Evolutionary conservation across 1,140 invertebrate genomes (phyloP), one percentile per base, ranked within the genome.

Genomic region (Gonioctena quinquepunctata): DNA sequence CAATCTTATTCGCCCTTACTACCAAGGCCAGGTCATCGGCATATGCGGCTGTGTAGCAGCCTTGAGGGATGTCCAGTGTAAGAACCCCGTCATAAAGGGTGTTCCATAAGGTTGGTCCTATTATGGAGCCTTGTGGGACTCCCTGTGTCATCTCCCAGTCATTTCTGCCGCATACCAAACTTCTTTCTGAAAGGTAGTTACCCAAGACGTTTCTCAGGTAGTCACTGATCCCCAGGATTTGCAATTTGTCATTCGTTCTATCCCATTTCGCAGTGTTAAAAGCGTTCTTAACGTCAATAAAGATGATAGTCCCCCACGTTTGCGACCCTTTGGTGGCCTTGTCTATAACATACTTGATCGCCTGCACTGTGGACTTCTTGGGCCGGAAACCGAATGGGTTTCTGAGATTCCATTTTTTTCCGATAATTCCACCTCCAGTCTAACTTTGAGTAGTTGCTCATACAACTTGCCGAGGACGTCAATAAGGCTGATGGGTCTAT

Each of bases 121-220:
- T 59, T 1, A 85, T 78, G 0, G 83, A 85, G 0, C 84, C 84
- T 68, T 86, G 84, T 0, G 84, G 84, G 26, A 84, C 84, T 0
- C 84, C 83, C 49, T 19, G 23, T 7, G 33, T 48, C 21, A 54
- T 27, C 28, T 13, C 11, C 8, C 7, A 6, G 22, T 7, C 22
- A 2, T 60, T 13, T 27, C 18, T 13, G 7, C 54, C 23, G 16
- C n/a, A 13, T 48, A n/a, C 42, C 5, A 64, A 11, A 0, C 8
- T 22, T 16, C 61, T n/a, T 11, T 1, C 11, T 19, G 13, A 18
- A 13, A 49, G 22, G 27, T 42, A 49, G 16, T 26, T 19, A 11
- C 26, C 19, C 13, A 64, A 2, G 26, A 64, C 27, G 25, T 50
- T 42, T n/a, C 21, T 18, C 26, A 64, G 61, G 21, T 64, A 64